Evolutionary conservation across 2,113 vertebrate genomes (phyloP).

Genomic region (Calidris pugnax): DNA sequence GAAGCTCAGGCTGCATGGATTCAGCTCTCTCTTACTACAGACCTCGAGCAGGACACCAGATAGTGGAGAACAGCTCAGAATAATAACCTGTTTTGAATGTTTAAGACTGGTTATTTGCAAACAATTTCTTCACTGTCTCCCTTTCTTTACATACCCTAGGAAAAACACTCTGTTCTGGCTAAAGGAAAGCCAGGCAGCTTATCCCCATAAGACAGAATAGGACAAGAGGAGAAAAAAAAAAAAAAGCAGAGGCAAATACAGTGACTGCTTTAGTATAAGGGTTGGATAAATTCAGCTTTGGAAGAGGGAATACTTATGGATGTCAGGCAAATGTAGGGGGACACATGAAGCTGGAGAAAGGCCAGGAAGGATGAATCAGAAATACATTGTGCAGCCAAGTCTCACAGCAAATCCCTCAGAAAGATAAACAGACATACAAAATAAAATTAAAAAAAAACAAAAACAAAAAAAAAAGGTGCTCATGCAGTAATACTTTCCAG

Average conservation of each 20-base stretch:
- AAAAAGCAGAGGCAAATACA: neutral
- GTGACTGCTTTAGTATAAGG: neutral
- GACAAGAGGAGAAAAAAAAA: neutral
- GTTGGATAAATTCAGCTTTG: neutral
- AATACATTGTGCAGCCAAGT: neutral
- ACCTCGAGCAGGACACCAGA: neutral
- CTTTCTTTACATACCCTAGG: neutral
- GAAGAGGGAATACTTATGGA: neutral
- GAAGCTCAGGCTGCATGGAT: neutral
- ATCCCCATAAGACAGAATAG: too few species aligned
- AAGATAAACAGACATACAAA: neutral
- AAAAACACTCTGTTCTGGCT: neutral
- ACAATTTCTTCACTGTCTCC: neutral
- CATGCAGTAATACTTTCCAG: neutral
- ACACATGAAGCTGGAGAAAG: neutral
- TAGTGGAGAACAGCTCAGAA: neutral
- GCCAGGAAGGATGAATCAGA: neutral
- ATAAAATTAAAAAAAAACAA: neutral
- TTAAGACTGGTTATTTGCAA: neutral
- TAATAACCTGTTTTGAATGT: neutral
- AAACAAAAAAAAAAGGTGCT: neutral
- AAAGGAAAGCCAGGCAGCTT: neutral
- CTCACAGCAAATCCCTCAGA: neutral
- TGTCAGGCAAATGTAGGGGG: neutral
- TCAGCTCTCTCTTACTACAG: neutral